phyloP scores from a whole-genome alignment of 1,140 invertebrate species.

The Neodiprion lecontei region DNA sequence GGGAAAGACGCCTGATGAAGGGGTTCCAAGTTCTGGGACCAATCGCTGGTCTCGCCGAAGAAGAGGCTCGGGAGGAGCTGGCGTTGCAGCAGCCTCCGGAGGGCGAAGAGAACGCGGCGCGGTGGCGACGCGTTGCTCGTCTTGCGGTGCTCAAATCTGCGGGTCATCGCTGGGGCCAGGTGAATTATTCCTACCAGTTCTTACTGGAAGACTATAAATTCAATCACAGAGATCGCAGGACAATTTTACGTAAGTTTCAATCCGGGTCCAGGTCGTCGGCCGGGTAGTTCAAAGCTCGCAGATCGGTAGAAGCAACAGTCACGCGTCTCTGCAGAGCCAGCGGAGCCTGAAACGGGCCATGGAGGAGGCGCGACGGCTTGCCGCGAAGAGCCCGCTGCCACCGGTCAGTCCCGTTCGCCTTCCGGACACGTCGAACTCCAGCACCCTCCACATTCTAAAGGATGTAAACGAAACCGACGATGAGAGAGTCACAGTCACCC shows the following conservation, averaged over 20 bases:
- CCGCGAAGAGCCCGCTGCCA: constrained; percentile 61
- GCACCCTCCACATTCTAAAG: constrained; percentile 44
- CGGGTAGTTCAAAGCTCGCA: constrained; percentile 68
- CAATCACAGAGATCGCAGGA: constrained; percentile 14
- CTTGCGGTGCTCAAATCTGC: constrained; percentile 72
- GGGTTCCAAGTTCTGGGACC: constrained; percentile 81
- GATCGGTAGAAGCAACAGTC: constrained; percentile 74
- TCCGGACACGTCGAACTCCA: constrained; percentile 37
- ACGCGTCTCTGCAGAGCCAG: constrained; percentile 73
- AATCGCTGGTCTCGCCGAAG: constrained; percentile 61
- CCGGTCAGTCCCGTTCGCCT: constrained; percentile 38
- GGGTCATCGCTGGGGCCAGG: constrained; percentile 74
- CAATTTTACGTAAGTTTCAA: constrained; percentile 18
- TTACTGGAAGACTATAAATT: constrained; percentile 20
- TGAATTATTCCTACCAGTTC: constrained; percentile 37
- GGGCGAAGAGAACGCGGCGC: constrained; percentile 70
- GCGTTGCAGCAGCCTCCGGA: constrained; percentile 51
- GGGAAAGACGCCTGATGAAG: constrained; percentile 85
- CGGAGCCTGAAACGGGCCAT: constrained; percentile 78
- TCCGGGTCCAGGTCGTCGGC: constrained; percentile 36
- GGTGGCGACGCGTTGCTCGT: constrained; percentile 76
- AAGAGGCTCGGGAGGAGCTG: constrained; percentile 57
- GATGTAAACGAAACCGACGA: constrained; percentile 34
- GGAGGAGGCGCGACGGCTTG: constrained; percentile 72
- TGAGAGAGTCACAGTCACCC: constrained; percentile 12